These are phyloP conservation scores for Salmo trutta DNA, from an alignment of 2,797 vertebrate species.

Conservation along the genomic window DNA sequence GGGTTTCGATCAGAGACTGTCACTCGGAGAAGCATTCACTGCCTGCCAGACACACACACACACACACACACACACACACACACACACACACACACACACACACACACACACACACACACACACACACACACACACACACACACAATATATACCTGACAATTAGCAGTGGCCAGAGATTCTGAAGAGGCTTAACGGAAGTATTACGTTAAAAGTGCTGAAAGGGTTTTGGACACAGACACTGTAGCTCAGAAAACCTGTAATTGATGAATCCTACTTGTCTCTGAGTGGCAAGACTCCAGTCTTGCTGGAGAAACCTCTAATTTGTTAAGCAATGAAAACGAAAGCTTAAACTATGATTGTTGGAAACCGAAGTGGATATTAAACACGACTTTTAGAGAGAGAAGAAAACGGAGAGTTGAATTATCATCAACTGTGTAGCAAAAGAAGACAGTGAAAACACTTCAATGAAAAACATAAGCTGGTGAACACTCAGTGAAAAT, in stretches of 20 bases:
- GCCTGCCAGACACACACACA: conserved; percentile 49
- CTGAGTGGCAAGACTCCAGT: neutral
- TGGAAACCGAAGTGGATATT: neutral
- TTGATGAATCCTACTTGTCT: conserved; percentile 26
- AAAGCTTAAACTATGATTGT: neutral
- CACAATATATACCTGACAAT: conserved; percentile 47
- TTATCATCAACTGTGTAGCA: neutral
- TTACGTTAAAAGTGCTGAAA: conserved; percentile 41
- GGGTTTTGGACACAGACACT: conserved; percentile 29
- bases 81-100: conserved; percentile 23
- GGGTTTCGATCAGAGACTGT: conserved; percentile 64
- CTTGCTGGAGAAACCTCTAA: conserved; percentile 9
- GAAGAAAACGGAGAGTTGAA: neutral
- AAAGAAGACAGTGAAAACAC: neutral
- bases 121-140: too few species aligned
- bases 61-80: neutral
- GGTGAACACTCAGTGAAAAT: too few species aligned
- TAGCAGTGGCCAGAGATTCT: conserved; percentile 61
- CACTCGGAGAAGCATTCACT: conserved; percentile 46
- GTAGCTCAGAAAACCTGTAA: conserved; percentile 39
- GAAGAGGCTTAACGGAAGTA: conserved; percentile 42
- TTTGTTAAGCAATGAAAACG: conserved; percentile 34
- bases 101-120: too few species aligned
- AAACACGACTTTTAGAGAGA: conserved; percentile 12
- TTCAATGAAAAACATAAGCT: too few species aligned